A percentile compares a stretch with the other conserved stretches of the same genome.
phyloP scores from a whole-genome alignment of 1,140 invertebrate species.

The Pseudomyrmex pallidus region DNA sequence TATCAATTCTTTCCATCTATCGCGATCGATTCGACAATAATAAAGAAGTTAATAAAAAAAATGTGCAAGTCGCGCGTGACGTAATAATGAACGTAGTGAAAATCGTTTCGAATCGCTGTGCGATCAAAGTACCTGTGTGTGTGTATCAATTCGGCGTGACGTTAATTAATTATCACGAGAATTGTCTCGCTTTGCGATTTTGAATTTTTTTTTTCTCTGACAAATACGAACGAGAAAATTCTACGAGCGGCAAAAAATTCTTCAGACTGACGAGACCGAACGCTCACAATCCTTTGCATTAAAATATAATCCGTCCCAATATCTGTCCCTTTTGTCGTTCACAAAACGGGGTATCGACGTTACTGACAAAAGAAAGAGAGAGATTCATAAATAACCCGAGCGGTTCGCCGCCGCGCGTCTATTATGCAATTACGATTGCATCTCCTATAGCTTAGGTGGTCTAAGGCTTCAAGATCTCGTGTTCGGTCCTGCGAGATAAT shows the following conservation, averaged over 20 bases:
- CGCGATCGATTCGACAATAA: conserved; percentile 76
- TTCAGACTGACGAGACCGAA: background rate
- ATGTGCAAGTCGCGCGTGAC: conserved; percentile 53
- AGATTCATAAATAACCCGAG: conserved; percentile 82
- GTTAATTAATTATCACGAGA: conserved; percentile 8
- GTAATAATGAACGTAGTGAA: conserved; percentile 66
- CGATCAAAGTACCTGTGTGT: background rate
- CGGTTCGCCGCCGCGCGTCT: conserved; percentile 79
- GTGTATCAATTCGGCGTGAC: background rate
- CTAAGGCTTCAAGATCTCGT: conserved; percentile 69
- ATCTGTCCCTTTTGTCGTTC: conserved; percentile 61
- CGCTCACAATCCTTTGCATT: conserved; percentile 33
- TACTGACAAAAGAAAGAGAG: conserved; percentile 77
- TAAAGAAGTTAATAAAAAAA: conserved; percentile 59
- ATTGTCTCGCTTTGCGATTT: background rate
- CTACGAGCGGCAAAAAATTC: conserved; percentile 13
- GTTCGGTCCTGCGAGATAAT: conserved; percentile 70
- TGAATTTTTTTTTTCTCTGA: background rate
- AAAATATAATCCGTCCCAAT: conserved; percentile 57
- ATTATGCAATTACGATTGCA: conserved; percentile 85
- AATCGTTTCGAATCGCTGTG: conserved; percentile 30
- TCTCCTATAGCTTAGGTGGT: conserved; percentile 81
- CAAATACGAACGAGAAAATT: conserved; percentile 3
- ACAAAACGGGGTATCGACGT: conserved; percentile 77
- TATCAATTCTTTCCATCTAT: conserved; percentile 79